Evolutionary conservation across 1,140 invertebrate species (phyloP), one percentile per base, ranked within the genome.

Genomic region (Panagrolaimus sp.): DNA sequence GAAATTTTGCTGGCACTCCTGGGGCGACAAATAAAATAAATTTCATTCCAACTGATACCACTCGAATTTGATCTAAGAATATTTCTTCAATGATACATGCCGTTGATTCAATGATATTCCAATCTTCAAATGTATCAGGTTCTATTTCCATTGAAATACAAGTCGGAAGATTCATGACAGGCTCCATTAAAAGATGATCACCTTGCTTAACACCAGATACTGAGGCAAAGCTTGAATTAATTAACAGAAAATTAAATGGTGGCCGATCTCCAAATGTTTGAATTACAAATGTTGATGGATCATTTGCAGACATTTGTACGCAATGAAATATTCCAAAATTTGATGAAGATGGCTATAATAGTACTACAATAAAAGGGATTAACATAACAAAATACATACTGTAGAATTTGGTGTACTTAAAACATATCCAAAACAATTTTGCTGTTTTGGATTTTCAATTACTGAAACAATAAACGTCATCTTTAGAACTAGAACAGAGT

Each of bases 31-130:
- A 68, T 16, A 75, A 48, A 11, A 75, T 51, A 43, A 73, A 66
- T 0, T 23, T 48, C 66, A 75, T 64, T 25, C 44, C 66, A n/a
- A 23, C 9, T 44, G 61, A 61, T 16, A 77, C 65, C 16, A 77
- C 53, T 38, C 74, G 57, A 27, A 77, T 67, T 69, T 77, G 76
- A 11, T 69, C 14, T 48, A 77, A 42, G 25, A 77, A 74, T n/a
- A 78, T 61, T 13, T 77, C 74, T 66, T 77, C 76, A 23, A 77
- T 72, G 14, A 70, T 16, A n/a, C 31, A 31, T 16, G 67, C 46
- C 5, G 67, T 53, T 1, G 44, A 31, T 48, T 77, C 69, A n/a
- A 76, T 66, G 25, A 76, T 53, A 47, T 78, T 72, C 65, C 78
- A 76, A 61, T 76, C 77, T 20, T 75, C 69, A 51, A 44, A 61